Base-by-base conservation (phyloP, 1,140 invertebrate genomes). In the Hirudo medicinalis region DNA sequence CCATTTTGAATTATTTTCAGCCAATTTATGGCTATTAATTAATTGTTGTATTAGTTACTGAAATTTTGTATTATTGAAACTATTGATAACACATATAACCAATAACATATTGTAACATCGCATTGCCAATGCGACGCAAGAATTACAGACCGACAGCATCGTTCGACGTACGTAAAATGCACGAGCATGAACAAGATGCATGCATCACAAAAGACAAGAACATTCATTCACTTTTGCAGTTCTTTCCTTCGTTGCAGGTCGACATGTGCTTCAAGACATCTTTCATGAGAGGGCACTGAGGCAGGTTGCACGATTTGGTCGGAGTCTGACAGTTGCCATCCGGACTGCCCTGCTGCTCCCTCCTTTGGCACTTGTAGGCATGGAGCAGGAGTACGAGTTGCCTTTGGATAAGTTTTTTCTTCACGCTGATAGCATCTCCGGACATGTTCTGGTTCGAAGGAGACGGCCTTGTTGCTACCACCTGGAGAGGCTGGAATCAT, bases 221-320 rank as follows among this genome's bases (percentile, higher is more conserved):
- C 15, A 2, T 15, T 22, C 13, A 20, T 69, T 75, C 76, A 81
- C 81, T 82, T 75, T 75, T 77, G 78, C 84, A 85, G 69, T 77
- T 76, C 78, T 84, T 83, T 67, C 94, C 96, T 49, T 90, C 90
- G 83, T 92, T 91, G 83, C 97, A 99, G 0, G 88, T 91, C 57
- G 92, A 94, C 96, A 99, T 99, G 78, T 99, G 96, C 78, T 89
- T 93, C 67, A 99, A 84, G 22, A 99, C 95, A 77, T 92, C 92
- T 81, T 99, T 98, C 96, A 99, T 99, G 0, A 94, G 97, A 80
- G 91, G 90, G 84, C 97, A 99, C 81, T 99, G 94, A 22, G 93
- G 94, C 68, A 99, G 84, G 29, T 87, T 88, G 82, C 97, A 99
- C 76, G 85, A 77, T 82, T 49, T 49, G 43, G 15, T 9, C 0